These are phyloP conservation scores for Andrena camellia DNA, from an alignment of 2,888 invertebrate species.

Conservation along the genomic window DNA sequence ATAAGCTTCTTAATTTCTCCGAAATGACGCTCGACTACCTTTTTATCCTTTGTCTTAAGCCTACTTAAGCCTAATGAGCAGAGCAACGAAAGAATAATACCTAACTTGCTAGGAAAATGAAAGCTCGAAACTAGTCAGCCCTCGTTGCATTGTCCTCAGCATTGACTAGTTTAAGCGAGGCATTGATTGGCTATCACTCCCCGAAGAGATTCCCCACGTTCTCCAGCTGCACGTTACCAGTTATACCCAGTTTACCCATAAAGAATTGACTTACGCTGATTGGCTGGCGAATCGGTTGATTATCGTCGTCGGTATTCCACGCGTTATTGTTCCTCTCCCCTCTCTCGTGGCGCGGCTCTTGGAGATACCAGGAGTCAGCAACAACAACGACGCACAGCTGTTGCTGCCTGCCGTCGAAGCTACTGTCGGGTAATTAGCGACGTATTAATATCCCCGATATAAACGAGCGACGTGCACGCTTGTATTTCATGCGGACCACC, in stretches of 20 bases:
- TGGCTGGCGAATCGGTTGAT: constrained; percentile 50
- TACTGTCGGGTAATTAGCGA: constrained; percentile 59
- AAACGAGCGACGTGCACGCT: constrained; percentile 48
- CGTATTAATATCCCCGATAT: constrained; percentile 60
- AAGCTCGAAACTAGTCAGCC: not conserved
- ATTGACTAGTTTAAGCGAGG: constrained; percentile 7
- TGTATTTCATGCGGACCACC: constrained; percentile 55
- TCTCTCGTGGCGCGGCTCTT: constrained; percentile 6
- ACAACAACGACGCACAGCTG: constrained; percentile 40
- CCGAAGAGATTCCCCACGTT: constrained; percentile 16
- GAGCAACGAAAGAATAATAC: too few species aligned
- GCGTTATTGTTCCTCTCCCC: constrained; percentile 40
- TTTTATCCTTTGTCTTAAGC: too few species aligned
- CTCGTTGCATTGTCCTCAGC: constrained; percentile 9
- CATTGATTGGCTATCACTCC: constrained; percentile 39
- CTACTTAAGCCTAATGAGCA: too few species aligned
- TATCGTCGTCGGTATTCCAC: constrained; percentile 40
- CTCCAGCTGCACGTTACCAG: constrained; percentile 31
- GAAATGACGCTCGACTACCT: too few species aligned
- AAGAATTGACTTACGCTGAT: constrained; percentile 62
- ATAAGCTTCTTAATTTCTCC: too few species aligned
- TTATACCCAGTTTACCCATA: constrained; percentile 34
- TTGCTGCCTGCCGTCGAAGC: constrained; percentile 37
- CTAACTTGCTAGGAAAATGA: not conserved
- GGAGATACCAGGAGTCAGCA: constrained; percentile 22